A percentile compares a stretch with the other conserved stretches of the same genome.
phyloP scores from a whole-genome alignment of 2,888 invertebrate genomes.

The Eristalis intricaria region DNA sequence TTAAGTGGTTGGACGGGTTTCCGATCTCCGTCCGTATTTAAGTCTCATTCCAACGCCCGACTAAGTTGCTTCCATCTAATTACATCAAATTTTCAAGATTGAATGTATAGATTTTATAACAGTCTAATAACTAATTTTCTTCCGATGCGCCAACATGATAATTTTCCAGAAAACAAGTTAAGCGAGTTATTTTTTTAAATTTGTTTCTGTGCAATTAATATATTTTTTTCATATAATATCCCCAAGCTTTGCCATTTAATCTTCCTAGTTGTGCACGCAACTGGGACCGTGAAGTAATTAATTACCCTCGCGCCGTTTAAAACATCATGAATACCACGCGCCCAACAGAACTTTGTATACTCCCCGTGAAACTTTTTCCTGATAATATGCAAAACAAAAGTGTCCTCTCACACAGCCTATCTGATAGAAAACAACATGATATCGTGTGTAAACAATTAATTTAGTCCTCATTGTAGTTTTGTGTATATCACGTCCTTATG shows the following conservation, averaged over 20 bases:
- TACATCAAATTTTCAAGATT: neutral
- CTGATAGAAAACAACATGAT: conserved; percentile 11
- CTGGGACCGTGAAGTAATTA: conserved; percentile 25
- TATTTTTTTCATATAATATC: neutral
- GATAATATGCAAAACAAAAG: conserved; percentile 21
- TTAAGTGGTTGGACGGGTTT: too few relatives aligned
- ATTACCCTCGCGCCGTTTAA: conserved; percentile 35
- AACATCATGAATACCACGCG: conserved; percentile 14
- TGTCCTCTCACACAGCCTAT: neutral
- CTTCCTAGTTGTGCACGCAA: conserved; percentile 30
- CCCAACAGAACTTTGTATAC: conserved; percentile 6
- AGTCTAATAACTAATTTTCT: neutral
- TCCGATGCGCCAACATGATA: neutral
- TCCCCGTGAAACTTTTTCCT: conserved; percentile 12
- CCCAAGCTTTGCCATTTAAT: neutral
- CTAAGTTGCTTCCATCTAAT: neutral
- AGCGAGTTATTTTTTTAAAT: neutral
- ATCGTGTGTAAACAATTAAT: conserved; percentile 41
- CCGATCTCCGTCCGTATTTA: too few relatives aligned
- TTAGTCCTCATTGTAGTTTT: conserved; percentile 3
- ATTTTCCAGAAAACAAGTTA: neutral
- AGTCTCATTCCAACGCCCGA: too few relatives aligned
- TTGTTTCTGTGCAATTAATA: neutral
- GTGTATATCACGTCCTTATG: neutral
- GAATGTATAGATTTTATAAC: neutral